These are phyloP conservation scores for Aricia artaxerxes DNA, from an alignment of 2,888 invertebrate species.

Conservation along the genomic window DNA sequence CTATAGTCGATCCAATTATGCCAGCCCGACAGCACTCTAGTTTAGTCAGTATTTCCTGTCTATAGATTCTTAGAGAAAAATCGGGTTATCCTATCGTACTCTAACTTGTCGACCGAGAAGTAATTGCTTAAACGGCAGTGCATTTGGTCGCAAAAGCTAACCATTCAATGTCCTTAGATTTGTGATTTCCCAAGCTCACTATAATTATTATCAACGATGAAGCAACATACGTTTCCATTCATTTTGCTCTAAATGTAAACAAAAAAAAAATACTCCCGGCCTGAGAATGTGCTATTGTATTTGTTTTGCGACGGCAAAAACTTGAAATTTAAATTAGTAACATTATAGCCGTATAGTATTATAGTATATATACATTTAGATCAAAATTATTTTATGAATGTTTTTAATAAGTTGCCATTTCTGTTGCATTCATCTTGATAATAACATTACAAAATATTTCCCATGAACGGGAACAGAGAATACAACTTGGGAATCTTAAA, in stretches of 20 bases:
- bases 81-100: conserved; percentile 62
- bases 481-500: conserved; percentile 12
- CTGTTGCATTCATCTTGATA: neutral
- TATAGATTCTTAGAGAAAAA: conserved; percentile 34
- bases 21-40: neutral
- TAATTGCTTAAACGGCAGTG: conserved; percentile 52
- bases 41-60: conserved; percentile 19
- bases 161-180: conserved; percentile 22
- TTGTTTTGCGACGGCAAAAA: no score
- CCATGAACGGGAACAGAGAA: neutral
- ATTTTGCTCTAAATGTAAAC: no score
- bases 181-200: conserved; percentile 3
- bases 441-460: neutral
- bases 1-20: neutral
- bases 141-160: conserved; percentile 42
- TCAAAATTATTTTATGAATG: neutral
- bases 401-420: neutral
- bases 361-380: no score
- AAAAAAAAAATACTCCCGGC: no score
- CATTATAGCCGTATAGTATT: no score
- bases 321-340: no score
- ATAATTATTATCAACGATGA: neutral
- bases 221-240: neutral
- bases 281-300: no score
- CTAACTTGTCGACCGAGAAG: conserved; percentile 62